Evolutionary conservation across 2,113 vertebrate species (phyloP), one percentile per base, ranked within the genome.

Genomic region (Oreocharis arfaki): DNA sequence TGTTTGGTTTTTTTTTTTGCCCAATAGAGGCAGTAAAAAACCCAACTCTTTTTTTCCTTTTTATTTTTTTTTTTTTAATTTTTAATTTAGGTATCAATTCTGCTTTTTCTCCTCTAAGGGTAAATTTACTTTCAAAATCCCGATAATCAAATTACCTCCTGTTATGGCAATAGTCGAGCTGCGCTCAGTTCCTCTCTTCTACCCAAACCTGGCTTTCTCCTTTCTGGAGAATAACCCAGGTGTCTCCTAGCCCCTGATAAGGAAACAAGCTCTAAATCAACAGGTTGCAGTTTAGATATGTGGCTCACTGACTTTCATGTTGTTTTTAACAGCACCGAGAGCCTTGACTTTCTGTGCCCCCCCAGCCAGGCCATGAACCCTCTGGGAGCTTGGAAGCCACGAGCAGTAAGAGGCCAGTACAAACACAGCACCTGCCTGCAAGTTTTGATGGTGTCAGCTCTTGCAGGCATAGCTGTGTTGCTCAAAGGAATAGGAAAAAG

Each of bases 341-440:
- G 77, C 89, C 84, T 95, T 94, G 93, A 68, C 74, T 65, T 65
- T 68, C 80, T 69, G 59, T 70, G 63, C 79, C 74, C 46, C 39
- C 55, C 30, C 59, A 6, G 0, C 33, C 64, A 61, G 60, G 27
- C 83, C 64, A 47, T 59, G 79, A 92, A 70, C 47, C 80, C 90
- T 71, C 46, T 52, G 93, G 55, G 64, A 95, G 52, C 83, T 53
- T 14, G 33, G 56, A 68, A 65, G 23, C 52, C 80, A 63, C 0
- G 0, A 64, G 67, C 0, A 53, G 83, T 60, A 27, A 42, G 69
- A 84, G 17, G 16, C 52, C 57, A 44, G 32, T 8, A 46, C 77
- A 76, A 89, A 84, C 46, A 75, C 39, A 68, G 37, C 78, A 94
- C 77, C 91, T 87, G 81, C 84, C 69, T 77, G 37, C 52, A n/a